Evolutionary conservation across 2,113 vertebrate genomes (phyloP).

Genomic region (Emydura subglobosa): DNA sequence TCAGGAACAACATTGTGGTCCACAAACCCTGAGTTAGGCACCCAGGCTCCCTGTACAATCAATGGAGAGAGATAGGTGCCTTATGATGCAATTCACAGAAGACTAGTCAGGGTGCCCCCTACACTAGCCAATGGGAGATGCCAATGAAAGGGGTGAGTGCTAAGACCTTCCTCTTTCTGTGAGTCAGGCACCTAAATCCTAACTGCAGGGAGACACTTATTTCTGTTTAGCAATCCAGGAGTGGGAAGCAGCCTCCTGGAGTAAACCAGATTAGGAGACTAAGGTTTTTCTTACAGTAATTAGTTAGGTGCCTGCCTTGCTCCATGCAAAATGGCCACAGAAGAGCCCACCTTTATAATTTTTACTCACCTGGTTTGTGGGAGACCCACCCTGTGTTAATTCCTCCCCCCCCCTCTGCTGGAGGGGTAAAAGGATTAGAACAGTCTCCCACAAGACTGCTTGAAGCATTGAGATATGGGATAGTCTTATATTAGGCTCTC

Average conservation of each 20-base stretch:
- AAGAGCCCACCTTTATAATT: no score
- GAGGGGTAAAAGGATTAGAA: no score
- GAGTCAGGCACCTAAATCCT: neutral
- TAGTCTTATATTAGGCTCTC: no score
- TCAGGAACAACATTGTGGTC: neutral
- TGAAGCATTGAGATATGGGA: no score
- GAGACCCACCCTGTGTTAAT: no score
- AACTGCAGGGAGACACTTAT: neutral
- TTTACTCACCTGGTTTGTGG: no score
- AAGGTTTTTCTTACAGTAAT: neutral
- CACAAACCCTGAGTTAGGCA: neutral
- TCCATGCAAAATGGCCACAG: neutral
- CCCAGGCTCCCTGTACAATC: neutral
- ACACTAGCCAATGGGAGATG: neutral
- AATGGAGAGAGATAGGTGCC: neutral
- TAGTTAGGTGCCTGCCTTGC: neutral
- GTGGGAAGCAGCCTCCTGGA: neutral
- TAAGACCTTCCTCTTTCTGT: neutral
- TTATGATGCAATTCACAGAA: neutral
- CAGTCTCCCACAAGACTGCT: no score
- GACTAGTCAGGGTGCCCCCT: neutral
- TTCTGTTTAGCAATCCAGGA: neutral
- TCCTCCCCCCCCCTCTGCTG: no score
- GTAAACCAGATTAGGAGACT: neutral
- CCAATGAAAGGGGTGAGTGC: no score